Evolutionary conservation across 2,888 invertebrate species (phyloP), one percentile per base, ranked within the genome.

Genomic region (Agonopterix alstromeriana): DNA sequence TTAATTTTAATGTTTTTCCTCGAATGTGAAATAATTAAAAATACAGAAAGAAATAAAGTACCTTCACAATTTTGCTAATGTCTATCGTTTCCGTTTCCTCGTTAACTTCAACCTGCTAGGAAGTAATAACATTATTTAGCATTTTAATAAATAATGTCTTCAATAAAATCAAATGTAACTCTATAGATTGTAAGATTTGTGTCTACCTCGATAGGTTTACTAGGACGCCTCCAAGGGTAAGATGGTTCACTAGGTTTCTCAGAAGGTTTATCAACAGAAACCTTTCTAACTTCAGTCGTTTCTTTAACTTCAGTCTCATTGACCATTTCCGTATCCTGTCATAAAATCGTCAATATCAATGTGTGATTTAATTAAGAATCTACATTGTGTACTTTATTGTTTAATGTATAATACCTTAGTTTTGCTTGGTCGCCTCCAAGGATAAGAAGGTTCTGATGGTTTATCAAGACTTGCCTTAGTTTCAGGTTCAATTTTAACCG

Each of bases 401-500:
- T 42, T 42, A 11, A 42, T 42, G 8, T 11, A 12, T 42, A 47
- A 53, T 79, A 81, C 82, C 81, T 79, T 67, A 47, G 63, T 69
- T 55, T 70, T 67, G 52, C 68, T 77, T 53, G 66, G 60, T 47
- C 73, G 67, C 52, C 55, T 65, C 8, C 61, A 56, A 47, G 51
- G 49, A 36, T 65, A 63, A 27, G 55, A 61, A 47, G 51, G 49
- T 38, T 65, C 64, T 35, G 55, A 61, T 45, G 52, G 50, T 46
- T 52, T 60, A 27, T 75, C 73, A 55, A 80, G 60, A 51, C 68
- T 78, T 54, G 67, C 55, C 53, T 75, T 78, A 60, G 66, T 71
- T 65, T 76, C 76, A 9, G 75, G 67, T 61, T 77, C 73, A 43
- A 66, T 58, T 11, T 63, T 77, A 53, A 70, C 60, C 49, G 57